A percentile compares a stretch with the other conserved stretches of the same genome.
phyloP scores from a whole-genome alignment of 2,113 vertebrate genomes.

The Myrmecobius fasciatus region DNA sequence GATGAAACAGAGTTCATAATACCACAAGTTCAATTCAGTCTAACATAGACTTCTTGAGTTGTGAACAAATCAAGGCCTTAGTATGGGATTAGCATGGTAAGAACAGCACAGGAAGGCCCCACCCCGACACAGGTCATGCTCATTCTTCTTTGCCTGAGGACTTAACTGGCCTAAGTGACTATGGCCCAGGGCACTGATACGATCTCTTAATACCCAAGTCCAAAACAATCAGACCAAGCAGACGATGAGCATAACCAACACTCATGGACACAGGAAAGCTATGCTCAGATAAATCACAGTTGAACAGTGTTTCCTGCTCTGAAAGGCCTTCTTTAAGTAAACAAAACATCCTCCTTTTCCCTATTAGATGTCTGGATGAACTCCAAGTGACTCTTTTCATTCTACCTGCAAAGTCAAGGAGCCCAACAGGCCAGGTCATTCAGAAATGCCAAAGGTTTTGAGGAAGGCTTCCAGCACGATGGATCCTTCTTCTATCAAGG shows the following conservation, averaged over 20 bases:
- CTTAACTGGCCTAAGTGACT: neutral
- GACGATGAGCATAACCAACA: neutral
- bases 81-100: neutral
- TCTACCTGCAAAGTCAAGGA: neutral
- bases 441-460: neutral
- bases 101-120: neutral
- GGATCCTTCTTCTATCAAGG: neutral
- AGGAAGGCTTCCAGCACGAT: neutral
- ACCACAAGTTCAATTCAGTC: neutral
- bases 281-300: neutral
- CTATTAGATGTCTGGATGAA: neutral
- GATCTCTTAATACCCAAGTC: neutral
- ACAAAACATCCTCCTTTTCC: neutral
- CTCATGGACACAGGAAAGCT: neutral
- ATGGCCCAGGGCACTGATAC: neutral
- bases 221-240: neutral
- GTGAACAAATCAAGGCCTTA: neutral
- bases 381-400: neutral
- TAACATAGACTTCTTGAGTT: neutral
- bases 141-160: neutral
- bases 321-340: neutral
- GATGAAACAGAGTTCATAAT: neutral
- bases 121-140: neutral
- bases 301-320: neutral
- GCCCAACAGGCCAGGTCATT: neutral